Evolutionary conservation across 1,140 invertebrate species (phyloP), one percentile per base, ranked within the genome.

Genomic region (Orius insidiosus): DNA sequence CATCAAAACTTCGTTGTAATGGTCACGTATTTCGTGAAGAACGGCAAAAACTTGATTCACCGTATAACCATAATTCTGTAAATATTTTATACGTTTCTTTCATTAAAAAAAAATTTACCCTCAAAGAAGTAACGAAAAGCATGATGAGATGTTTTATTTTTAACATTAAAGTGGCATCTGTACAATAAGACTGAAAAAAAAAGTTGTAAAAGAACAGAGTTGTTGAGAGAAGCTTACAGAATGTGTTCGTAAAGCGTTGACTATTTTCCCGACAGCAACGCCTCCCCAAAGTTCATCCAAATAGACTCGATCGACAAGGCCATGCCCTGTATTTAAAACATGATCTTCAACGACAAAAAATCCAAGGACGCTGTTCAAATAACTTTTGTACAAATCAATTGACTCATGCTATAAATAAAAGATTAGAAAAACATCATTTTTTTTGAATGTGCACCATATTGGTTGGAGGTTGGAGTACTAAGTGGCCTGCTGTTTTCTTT

Each of bases 281-380:
- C 18, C 24, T 14, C 80, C 77, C 93, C 94, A 98, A 34, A 95
- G 74, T 57, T 97, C 88, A 57, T 95, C 84, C 48, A 96, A 69
- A 67, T 95, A 93, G 6, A 77, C 71, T 56, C 77, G 71, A 38
- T 82, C 94, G 0, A 96, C 89, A n/a, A 98, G 68, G 16, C 87
- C 88, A 55, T 82, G 80, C 1, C 89, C 89, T 5, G 92, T 96
- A 60, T 92, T 92, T 7, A 96, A 67, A 31, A 99, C 82, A 64
- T 98, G 92, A 69, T 98, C 93, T 67, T 99, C 95, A 3, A 98
- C 80, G 33, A 98, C 90, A 65, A 98, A 98, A 67, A 98, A 98
- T 5, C 92, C 92, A 31, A 88, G 68, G 16, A 88, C 78, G 7
- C 86, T 85, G 60, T 96, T 80, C 41, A 98, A 76, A 60, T 96